Evolutionary conservation across 2,888 invertebrate species (phyloP), one percentile per base, ranked within the genome.

Genomic region (Diabrotica balteata): DNA sequence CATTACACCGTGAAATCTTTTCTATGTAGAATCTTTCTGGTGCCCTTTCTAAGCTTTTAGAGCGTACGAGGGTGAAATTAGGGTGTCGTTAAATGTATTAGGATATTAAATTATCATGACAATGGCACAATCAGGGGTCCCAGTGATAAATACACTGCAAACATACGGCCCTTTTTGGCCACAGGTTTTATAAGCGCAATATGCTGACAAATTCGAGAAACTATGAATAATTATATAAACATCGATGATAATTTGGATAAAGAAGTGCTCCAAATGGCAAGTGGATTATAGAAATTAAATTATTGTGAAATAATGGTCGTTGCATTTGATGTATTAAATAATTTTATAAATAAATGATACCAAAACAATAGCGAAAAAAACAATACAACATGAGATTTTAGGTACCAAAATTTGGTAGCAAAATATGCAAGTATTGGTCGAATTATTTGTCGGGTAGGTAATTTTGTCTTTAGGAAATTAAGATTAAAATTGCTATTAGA

Each of bases 41-140:
- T 46, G 46, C 66, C 71, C 64, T 66, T 63, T 58, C 61, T 63
- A 60, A 68, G 71, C 69, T 67, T 69, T 74, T 72, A 32, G 32
- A 72, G 70, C 69, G 70, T 67, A 32, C 32, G 74, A 71, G 80
- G 79, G 78, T 76, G 73, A 83, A 83, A 83, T 84, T 84, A 83
- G 83, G 83, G 83, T 82, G 83, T 83, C 82, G 83, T 84, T 84
- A 84, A 84, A 84, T 81, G 84, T 84, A 84, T 84, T 84, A 84
- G 81, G 84, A 84, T 84, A 84, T 84, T 84, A 84, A 84, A 84
- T 84, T 84, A 84, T 83, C 84, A 84, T 84, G 84, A 84, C 84
- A 84, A 84, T 82, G 81, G 83, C 78, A 77, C 81, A 84, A 84
- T 83, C 83, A 84, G 82, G 79, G 83, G 82, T 80, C 77, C 78